Conservation (phyloP, 2,797 vertebrate genomes). For the Eleutherodactylus coqui region DNA sequence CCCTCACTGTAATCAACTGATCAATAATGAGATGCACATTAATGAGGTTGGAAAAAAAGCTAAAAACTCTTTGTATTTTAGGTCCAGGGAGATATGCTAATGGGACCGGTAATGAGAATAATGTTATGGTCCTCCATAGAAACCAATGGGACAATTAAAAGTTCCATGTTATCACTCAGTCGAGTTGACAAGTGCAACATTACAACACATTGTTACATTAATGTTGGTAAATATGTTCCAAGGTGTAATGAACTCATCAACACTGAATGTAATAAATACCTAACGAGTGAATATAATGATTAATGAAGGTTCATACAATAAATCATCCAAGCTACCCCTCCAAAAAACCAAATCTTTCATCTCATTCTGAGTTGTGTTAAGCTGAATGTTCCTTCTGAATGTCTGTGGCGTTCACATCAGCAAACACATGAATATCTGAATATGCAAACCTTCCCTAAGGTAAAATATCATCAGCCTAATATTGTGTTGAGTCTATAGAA, state of each 20-base stretch:
- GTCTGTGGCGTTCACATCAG: not conserved
- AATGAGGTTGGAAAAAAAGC: constrained; percentile 16
- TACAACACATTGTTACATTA: constrained; percentile 19
- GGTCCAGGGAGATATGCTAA: constrained; percentile 1
- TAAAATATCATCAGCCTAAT: not conserved
- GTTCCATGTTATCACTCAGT: not conserved
- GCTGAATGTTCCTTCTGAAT: constrained; percentile 25
- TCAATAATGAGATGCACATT: constrained; percentile 52
- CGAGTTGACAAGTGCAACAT: not conserved
- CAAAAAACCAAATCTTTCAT: constrained; percentile 40
- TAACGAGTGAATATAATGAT: constrained; percentile 29
- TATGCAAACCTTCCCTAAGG: not conserved
- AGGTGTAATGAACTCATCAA: constrained; percentile 24
- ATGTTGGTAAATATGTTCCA: constrained; percentile 41
- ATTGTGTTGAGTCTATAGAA: too few species aligned
- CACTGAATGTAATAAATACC: constrained; percentile 9
- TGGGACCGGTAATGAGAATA: not conserved
- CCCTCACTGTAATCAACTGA: constrained; percentile 24
- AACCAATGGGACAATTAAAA: not conserved
- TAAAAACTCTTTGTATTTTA: constrained; percentile 4
- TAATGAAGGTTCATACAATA: constrained; percentile 37
- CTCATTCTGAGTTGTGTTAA: constrained; percentile 5
- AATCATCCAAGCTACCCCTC: constrained; percentile 28
- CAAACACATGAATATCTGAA: constrained; percentile 8
- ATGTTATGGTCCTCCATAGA: not conserved